Evolutionary conservation across 2,797 vertebrate species (phyloP).

Genomic region (Trematomus bernacchii): DNA sequence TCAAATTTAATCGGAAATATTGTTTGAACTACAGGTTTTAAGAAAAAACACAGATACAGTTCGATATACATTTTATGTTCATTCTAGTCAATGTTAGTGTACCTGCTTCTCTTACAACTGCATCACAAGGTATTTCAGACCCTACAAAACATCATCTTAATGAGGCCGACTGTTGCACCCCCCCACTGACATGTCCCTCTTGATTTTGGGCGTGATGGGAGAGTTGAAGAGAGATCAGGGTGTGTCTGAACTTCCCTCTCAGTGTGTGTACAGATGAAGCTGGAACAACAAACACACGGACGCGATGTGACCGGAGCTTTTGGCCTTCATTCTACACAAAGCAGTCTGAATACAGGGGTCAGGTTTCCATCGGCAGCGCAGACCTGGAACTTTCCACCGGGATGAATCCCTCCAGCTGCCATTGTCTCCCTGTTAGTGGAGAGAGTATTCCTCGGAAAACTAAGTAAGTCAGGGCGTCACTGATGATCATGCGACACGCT

Average conservation of each 20-base stretch:
- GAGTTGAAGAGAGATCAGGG: constrained; percentile 58
- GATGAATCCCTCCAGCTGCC: constrained; percentile 45
- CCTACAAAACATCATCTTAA: neutral
- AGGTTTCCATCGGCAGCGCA: constrained; percentile 51
- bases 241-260: constrained; percentile 52
- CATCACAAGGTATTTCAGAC: constrained; percentile 14
- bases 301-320: constrained; percentile 29
- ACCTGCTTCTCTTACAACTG: neutral
- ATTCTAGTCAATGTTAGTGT: too few species aligned
- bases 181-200: constrained; percentile 20
- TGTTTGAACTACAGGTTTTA: too few species aligned
- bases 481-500: constrained; percentile 31
- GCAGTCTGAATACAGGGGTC: constrained; percentile 17
- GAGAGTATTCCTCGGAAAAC: constrained; percentile 69
- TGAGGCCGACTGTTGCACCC: constrained; percentile 6
- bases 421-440: constrained; percentile 71
- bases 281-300: constrained; percentile 71
- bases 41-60: too few species aligned
- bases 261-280: constrained; percentile 44
- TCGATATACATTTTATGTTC: neutral
- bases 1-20: too few species aligned
- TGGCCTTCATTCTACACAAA: constrained; percentile 16
- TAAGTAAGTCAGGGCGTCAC: constrained; percentile 29
- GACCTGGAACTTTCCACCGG: constrained; percentile 67
- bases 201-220: constrained; percentile 41